phyloP scores from a whole-genome alignment of 2,113 vertebrate species.

The Catharus bicknelli region DNA sequence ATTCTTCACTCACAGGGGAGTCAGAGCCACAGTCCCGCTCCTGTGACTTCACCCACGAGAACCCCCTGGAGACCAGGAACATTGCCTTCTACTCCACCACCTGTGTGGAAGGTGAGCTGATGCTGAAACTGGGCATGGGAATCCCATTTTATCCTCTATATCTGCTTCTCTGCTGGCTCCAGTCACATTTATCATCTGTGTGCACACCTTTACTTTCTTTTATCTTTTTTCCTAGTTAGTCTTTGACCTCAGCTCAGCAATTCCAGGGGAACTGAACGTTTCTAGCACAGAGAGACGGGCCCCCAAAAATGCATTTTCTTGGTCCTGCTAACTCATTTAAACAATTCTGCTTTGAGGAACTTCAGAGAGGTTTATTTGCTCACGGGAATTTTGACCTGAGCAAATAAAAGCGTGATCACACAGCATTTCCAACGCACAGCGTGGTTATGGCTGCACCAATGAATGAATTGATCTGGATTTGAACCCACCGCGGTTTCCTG shows the following conservation, averaged over 20 bases:
- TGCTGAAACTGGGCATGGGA: not conserved
- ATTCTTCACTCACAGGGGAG: conserved; percentile 82
- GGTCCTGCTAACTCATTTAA: not conserved
- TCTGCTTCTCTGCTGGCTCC: not conserved
- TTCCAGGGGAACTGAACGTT: fast-evolving
- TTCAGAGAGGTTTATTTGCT: not conserved
- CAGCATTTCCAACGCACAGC: not conserved
- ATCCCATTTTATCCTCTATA: not conserved
- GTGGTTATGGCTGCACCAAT: fast-evolving
- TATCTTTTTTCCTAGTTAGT: not conserved
- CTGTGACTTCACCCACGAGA: conserved; percentile 76
- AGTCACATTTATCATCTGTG: fast-evolving
- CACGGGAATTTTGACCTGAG: not conserved
- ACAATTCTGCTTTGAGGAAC: not conserved
- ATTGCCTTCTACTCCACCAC: conserved; percentile 82
- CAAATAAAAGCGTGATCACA: not conserved
- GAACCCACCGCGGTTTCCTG: fast-evolving
- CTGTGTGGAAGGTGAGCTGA: conserved; percentile 77
- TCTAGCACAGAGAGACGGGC: not conserved
- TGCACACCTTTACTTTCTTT: not conserved
- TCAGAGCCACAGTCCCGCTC: conserved; percentile 81
- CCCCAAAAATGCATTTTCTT: not conserved
- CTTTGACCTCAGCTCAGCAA: too few species aligned
- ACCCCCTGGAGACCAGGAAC: conserved; percentile 80
- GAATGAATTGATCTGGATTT: not conserved